Evolutionary conservation across 2,113 vertebrate species (phyloP).

Genomic region (Megaleporinus macrocephalus): DNA sequence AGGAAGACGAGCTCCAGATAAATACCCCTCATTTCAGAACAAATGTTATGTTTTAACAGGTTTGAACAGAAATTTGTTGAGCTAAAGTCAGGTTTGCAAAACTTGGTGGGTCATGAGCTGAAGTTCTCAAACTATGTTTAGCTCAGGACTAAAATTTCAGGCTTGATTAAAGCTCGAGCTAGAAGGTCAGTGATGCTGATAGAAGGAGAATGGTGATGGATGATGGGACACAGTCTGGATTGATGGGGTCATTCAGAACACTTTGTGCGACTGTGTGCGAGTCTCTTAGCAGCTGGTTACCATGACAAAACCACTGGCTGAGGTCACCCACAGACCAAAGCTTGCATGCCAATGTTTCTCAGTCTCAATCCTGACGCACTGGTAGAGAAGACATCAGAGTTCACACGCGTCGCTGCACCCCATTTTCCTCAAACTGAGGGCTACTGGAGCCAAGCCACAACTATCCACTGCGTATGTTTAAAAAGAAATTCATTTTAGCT

Average conservation of each 20-base stretch:
- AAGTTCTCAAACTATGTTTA: too few relatives aligned
- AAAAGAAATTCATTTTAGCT: too few relatives aligned
- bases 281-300: background rate
- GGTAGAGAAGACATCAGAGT: too few relatives aligned
- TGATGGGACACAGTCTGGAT: background rate
- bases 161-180: background rate
- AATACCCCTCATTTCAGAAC: too few relatives aligned
- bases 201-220: background rate
- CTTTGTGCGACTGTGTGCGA: background rate
- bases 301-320: background rate
- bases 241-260: background rate
- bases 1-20: too few relatives aligned
- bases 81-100: background rate
- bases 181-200: background rate
- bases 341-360: background rate
- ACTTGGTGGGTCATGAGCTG: background rate
- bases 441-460: background rate
- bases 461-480: too few relatives aligned
- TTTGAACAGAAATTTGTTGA: too few relatives aligned
- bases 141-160: background rate
- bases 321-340: background rate
- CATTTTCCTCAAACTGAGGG: background rate
- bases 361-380: background rate
- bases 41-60: too few relatives aligned
- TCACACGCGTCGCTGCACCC: background rate